A percentile compares a stretch with the other conserved stretches of the same genome.
Conservation (phyloP, 2,888 invertebrate genomes). For the Dicranocentrus wangi region DNA sequence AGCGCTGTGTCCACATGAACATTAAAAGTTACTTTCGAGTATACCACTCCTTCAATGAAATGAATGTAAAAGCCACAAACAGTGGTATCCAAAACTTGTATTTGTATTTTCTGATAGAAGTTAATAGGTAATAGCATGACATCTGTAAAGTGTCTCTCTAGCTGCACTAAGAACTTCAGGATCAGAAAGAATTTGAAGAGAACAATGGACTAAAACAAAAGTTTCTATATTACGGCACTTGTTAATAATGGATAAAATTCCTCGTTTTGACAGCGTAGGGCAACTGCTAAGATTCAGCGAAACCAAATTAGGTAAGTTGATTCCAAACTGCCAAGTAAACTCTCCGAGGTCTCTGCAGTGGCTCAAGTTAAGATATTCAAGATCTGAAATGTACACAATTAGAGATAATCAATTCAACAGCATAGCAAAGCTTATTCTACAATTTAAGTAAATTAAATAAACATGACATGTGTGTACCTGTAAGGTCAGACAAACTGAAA, state of each 20-base stretch:
- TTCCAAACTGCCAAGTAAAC: constrained; percentile 30
- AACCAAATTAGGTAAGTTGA: constrained; percentile 15
- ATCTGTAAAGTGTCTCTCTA: constrained; percentile 41
- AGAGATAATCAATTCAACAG: no score
- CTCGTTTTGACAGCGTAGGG: constrained; percentile 32
- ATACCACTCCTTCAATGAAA: no score
- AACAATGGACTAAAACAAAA: constrained; percentile 36
- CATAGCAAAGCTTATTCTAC: no score
- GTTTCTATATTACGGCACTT: constrained; percentile 54
- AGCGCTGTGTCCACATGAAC: no score
- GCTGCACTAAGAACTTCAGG: constrained; percentile 28
- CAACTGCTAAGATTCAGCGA: constrained; percentile 51
- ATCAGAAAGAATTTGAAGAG: constrained; percentile 33
- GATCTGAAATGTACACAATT: constrained; percentile 8
- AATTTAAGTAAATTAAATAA: no score
- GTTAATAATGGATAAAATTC: constrained; percentile 41
- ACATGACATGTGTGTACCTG: no score
- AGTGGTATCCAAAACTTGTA: no score
- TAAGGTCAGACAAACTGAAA: constrained; percentile 7
- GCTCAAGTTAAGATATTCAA: constrained; percentile 46
- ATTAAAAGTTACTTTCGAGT: no score
- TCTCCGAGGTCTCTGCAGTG: constrained; percentile 39
- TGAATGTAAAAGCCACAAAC: no score
- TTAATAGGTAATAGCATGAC: constrained; percentile 46
- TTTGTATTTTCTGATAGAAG: no score